Evolutionary conservation across 2,797 vertebrate species (phyloP).

Genomic region (Arctocebus calabarensis): DNA sequence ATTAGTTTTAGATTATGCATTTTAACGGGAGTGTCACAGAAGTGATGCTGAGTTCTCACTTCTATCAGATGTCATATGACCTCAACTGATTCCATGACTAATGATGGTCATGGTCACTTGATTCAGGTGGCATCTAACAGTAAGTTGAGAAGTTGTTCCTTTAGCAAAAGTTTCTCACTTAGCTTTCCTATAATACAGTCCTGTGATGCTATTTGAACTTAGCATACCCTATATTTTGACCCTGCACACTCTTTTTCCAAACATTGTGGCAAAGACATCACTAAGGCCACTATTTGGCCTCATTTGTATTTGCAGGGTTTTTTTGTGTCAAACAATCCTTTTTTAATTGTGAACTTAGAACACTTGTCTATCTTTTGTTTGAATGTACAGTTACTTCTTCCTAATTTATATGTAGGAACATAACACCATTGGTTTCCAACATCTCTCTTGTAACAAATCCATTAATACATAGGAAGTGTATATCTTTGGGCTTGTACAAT

Average conservation of each 20-base stretch:
- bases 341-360: constrained; percentile 82
- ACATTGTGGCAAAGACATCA: constrained; percentile 76
- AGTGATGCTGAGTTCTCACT: background rate
- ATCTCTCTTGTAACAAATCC: constrained; percentile 78
- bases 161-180: constrained; percentile 78
- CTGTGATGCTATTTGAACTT: constrained; percentile 62
- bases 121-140: background rate
- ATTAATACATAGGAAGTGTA: constrained; percentile 81
- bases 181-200: constrained; percentile 61
- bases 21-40: background rate
- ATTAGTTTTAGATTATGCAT: background rate
- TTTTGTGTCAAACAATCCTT: constrained; percentile 80
- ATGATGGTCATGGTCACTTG: background rate
- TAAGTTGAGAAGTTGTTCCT: constrained; percentile 80
- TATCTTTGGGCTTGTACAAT: constrained; percentile 87
- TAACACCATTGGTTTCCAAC: constrained; percentile 79
- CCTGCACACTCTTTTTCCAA: constrained; percentile 34
- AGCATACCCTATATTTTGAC: background rate
- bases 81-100: background rate
- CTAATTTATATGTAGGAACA: constrained; percentile 75
- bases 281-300: constrained; percentile 84
- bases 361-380: constrained; percentile 64
- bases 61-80: background rate
- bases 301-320: constrained; percentile 80
- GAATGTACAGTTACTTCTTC: constrained; percentile 69